Conservation (phyloP, 1,140 invertebrate genomes). For the Pseudomyrmex gracilis region DNA sequence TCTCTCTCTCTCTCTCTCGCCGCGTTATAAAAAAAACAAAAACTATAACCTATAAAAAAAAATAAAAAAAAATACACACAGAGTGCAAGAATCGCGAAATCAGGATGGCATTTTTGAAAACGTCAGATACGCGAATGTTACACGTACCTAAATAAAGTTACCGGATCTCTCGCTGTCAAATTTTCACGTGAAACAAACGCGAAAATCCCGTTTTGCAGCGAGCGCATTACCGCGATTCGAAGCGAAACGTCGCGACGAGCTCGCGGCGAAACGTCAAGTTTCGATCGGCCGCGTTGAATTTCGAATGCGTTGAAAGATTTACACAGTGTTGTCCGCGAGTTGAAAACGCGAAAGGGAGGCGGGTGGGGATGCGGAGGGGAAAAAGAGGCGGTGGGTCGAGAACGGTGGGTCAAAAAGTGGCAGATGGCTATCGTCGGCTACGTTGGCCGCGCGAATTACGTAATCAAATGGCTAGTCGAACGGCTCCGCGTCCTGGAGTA, state of each 20-base stretch:
- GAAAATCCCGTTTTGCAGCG: neutral
- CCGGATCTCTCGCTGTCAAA: neutral
- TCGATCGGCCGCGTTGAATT: conserved; percentile 37
- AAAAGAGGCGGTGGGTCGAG: no score
- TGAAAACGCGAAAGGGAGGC: neutral
- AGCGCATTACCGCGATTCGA: conserved; percentile 32
- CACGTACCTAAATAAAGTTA: neutral
- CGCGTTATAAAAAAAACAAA: neutral
- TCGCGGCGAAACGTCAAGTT: conserved; percentile 13
- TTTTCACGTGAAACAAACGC: conserved; percentile 2
- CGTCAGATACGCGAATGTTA: neutral
- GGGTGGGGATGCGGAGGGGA: neutral
- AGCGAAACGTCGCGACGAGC: conserved; percentile 35
- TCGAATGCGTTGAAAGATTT: conserved; percentile 67
- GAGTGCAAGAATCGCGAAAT: neutral
- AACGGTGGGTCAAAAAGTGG: conserved; percentile 22
- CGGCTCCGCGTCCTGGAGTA: conserved; percentile 62
- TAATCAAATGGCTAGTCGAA: conserved; percentile 77
- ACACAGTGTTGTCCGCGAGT: conserved; percentile 44
- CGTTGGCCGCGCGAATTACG: conserved; percentile 72
- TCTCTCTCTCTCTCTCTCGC: neutral
- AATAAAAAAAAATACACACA: neutral
- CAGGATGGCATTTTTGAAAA: neutral
- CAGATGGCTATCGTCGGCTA: conserved; percentile 63
- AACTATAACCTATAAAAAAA: neutral